Conservation (phyloP, 2,113 vertebrate species). For the Ammodramus savannarum region DNA sequence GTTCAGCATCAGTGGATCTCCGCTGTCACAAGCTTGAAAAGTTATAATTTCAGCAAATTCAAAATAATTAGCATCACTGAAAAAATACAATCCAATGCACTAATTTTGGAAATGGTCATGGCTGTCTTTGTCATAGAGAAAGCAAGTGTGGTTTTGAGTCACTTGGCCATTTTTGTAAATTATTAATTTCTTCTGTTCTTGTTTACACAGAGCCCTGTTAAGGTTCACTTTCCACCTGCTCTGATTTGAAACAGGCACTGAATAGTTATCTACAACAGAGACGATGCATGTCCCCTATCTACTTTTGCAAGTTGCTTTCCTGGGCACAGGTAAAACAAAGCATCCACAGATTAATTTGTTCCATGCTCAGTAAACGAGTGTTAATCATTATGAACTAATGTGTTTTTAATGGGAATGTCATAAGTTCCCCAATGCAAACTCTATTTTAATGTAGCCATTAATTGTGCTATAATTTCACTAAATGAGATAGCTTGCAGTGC, state of each 20-base stretch:
- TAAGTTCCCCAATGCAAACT: slow-evolving; percentile 2
- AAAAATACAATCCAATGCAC: background rate
- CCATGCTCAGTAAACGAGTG: background rate
- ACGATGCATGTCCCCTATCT: background rate
- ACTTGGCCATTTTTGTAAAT: background rate
- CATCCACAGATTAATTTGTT: slow-evolving; percentile 11
- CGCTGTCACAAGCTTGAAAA: background rate
- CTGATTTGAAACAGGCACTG: background rate
- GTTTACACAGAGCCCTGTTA: background rate
- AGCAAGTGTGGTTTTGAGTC: background rate
- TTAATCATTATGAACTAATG: slow-evolving; percentile 48
- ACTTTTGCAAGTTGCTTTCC: background rate
- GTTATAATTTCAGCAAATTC: background rate
- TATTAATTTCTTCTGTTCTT: background rate
- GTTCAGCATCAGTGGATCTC: background rate
- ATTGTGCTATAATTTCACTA: slow-evolving; percentile 6
- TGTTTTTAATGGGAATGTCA: slow-evolving; percentile 45
- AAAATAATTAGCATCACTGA: background rate
- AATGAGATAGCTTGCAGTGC: background rate
- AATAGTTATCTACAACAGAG: background rate
- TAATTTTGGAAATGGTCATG: background rate
- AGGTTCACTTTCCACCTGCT: background rate
- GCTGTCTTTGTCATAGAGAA: background rate
- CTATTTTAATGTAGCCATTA: slow-evolving; percentile 11
- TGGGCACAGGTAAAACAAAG: background rate